phyloP scores from a whole-genome alignment of 2,888 invertebrate genomes.

The Syritta pipiens region DNA sequence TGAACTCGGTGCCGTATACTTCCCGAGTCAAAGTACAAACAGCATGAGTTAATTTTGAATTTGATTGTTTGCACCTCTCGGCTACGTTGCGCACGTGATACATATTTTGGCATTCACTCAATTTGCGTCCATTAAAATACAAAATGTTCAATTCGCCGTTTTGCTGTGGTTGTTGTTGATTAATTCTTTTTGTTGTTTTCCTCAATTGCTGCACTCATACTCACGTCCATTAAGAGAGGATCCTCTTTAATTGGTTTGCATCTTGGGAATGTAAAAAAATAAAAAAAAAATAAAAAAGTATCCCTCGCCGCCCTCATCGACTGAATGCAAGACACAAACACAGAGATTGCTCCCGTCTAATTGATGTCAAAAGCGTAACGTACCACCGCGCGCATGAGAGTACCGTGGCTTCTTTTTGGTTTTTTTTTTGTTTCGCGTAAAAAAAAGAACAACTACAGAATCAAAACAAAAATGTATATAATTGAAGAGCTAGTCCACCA shows the following conservation, averaged over 20 bases:
- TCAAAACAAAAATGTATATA: conserved; percentile 62
- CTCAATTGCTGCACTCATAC: conserved; percentile 19
- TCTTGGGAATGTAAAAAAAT: conserved; percentile 35
- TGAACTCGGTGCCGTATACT: background rate
- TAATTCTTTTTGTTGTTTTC: background rate
- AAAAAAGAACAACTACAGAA: conserved; percentile 17
- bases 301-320: no score
- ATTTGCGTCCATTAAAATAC: conserved; percentile 42
- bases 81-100: conserved; percentile 53
- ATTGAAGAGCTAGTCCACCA: conserved; percentile 22
- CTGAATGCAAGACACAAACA: background rate
- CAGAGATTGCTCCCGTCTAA: conserved; percentile 12
- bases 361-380: conserved; percentile 51
- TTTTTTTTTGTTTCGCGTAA: conserved; percentile 2
- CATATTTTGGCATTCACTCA: conserved; percentile 44
- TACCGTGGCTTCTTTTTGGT: conserved; percentile 3
- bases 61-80: conserved; percentile 22
- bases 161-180: conserved; percentile 18
- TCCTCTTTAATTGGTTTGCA: conserved; percentile 57
- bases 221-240: background rate
- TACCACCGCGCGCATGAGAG: conserved; percentile 17
- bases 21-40: conserved; percentile 29
- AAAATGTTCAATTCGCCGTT: conserved; percentile 17
- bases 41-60: conserved; percentile 12
- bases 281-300: no score